These are phyloP conservation scores for Odontamblyopus lacepedii DNA, from an alignment of 2,797 vertebrate genomes.

Conservation along the genomic window DNA sequence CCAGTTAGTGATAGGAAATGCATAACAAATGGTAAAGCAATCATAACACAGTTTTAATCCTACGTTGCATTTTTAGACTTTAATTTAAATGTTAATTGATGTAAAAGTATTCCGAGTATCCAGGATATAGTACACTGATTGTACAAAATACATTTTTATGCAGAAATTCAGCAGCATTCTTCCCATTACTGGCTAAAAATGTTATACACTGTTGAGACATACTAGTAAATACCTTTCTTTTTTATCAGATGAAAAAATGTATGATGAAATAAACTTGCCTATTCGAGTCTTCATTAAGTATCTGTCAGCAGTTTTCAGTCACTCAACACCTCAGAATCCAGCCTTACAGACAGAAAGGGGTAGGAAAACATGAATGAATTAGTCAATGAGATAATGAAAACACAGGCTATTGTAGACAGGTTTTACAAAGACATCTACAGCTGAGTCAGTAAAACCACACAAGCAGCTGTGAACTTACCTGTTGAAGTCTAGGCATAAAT, in stretches of 20 bases:
- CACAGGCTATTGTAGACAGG: not conserved
- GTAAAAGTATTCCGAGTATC: no score
- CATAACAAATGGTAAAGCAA: no score
- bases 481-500: conserved; percentile 3
- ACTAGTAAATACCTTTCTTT: not conserved
- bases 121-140: no score
- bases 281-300: not conserved
- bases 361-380: conserved; percentile 27
- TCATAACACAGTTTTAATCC: no score
- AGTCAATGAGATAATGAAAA: conserved; percentile 40
- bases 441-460: conserved; percentile 25
- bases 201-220: no score
- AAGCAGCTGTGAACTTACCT: conserved; percentile 30
- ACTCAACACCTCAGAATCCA: conserved; percentile 33
- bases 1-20: no score
- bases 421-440: conserved; percentile 26
- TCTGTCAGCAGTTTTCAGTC: conserved; percentile 39
- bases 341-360: conserved; percentile 40
- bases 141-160: no score
- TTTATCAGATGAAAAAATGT: not conserved
- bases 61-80: no score
- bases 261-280: not conserved
- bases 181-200: no score
- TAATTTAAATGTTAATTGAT: no score
- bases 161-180: no score